Conservation (phyloP, 2,113 vertebrate genomes). For the Saguinus midas region DNA sequence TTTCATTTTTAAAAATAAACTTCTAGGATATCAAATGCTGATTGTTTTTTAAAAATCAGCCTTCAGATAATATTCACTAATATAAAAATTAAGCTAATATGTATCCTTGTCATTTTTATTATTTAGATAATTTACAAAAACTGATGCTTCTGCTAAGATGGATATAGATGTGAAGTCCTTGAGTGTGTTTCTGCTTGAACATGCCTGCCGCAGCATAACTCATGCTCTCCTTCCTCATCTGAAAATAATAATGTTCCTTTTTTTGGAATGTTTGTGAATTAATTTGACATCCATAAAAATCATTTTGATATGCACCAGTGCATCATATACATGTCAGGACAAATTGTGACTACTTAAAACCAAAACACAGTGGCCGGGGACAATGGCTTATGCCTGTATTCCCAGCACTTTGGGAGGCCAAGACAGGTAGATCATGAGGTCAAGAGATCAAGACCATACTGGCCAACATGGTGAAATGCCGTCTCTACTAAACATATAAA, state of each 20-base stretch:
- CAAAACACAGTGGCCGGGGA: background rate
- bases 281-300: background rate
- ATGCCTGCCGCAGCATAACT: rapidly evolving
- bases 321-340: background rate
- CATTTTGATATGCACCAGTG: background rate
- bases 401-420: too few relatives aligned
- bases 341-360: background rate
- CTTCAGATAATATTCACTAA: background rate
- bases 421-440: too few relatives aligned
- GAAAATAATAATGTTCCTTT: background rate
- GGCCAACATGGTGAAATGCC: too few relatives aligned
- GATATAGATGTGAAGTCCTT: background rate
- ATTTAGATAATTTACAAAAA: background rate
- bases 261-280: background rate
- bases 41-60: background rate
- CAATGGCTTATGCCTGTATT: too few relatives aligned
- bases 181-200: background rate
- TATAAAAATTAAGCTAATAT: background rate
- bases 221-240: background rate
- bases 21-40: background rate
- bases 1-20: background rate
- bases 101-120: background rate
- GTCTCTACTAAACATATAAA: too few relatives aligned
- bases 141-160: background rate
- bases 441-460: too few relatives aligned